Conservation (phyloP, 2,797 vertebrate species). For the Gymnoscopelus microlampas region DNA sequence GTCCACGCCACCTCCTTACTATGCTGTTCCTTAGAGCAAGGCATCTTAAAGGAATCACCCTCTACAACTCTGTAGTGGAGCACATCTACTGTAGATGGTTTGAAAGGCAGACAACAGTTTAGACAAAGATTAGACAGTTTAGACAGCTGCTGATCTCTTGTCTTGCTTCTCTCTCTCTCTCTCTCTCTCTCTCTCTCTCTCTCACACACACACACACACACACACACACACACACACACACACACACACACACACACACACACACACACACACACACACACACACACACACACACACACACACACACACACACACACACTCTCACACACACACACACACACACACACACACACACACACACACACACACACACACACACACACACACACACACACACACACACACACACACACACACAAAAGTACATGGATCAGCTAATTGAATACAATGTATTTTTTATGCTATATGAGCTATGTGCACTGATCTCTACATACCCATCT, state of each 20-base stretch:
- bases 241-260: not conserved
- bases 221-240: conserved; percentile 15
- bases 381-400: conserved; percentile 13
- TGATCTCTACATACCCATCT: conserved; percentile 55
- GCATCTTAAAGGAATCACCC: conserved; percentile 66
- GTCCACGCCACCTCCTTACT: conserved; percentile 12
- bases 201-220: not conserved
- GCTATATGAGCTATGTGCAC: not conserved
- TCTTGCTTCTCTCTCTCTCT: conserved; percentile 30
- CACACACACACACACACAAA: conserved; percentile 6
- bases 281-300: conserved; percentile 6
- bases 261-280: conserved; percentile 12
- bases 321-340: conserved; percentile 14
- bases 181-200: too few species aligned
- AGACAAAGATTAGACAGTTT: conserved; percentile 6
- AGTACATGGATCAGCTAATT: conserved; percentile 37
- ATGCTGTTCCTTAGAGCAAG: conserved; percentile 17
- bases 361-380: not conserved
- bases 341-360: conserved; percentile 1
- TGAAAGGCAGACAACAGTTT: not conserved
- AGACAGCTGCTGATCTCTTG: conserved; percentile 20
- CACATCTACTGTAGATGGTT: too few species aligned
- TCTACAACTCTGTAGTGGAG: conserved; percentile 59
- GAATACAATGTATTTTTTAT: conserved; percentile 36
- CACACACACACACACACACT: not conserved